Evolutionary conservation across 2,797 vertebrate species (phyloP).

Genomic region (Enteromius paludinosus): DNA sequence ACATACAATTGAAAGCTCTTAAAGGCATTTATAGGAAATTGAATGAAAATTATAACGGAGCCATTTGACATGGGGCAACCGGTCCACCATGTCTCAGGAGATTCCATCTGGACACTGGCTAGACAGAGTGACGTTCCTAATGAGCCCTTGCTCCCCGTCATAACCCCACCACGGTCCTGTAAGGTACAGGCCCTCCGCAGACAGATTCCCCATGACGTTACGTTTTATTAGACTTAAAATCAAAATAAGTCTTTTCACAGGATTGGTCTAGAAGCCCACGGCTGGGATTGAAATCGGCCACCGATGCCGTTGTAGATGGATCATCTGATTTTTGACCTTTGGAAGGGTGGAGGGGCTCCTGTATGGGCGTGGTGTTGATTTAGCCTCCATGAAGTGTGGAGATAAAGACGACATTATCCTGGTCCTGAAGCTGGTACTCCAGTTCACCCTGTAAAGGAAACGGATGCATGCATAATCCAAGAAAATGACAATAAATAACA

Average conservation of each 20-base stretch:
- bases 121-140: conserved; percentile 62
- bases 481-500: neutral
- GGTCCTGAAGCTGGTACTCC: conserved; percentile 92
- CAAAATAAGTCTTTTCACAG: conserved; percentile 42
- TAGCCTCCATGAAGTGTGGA: conserved; percentile 95
- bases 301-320: conserved; percentile 8
- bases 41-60: conserved; percentile 39
- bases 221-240: conserved; percentile 45
- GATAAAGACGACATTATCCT: conserved; percentile 94
- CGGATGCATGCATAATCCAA: conserved; percentile 47
- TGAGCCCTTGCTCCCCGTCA: conserved; percentile 37
- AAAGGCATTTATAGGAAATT: conserved; percentile 11
- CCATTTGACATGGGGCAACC: conserved; percentile 46
- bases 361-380: conserved; percentile 23
- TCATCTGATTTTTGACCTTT: conserved; percentile 28
- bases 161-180: conserved; percentile 39
- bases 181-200: conserved; percentile 6
- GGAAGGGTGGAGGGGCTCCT: conserved; percentile 15
- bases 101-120: conserved; percentile 64
- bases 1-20: neutral
- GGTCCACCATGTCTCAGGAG: conserved; percentile 51
- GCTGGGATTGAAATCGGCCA: conserved; percentile 35
- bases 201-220: neutral
- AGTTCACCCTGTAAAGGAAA: conserved; percentile 86
- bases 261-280: conserved; percentile 32